phyloP scores from a whole-genome alignment of 2,113 vertebrate genomes.

The Barnardius zonarius region DNA sequence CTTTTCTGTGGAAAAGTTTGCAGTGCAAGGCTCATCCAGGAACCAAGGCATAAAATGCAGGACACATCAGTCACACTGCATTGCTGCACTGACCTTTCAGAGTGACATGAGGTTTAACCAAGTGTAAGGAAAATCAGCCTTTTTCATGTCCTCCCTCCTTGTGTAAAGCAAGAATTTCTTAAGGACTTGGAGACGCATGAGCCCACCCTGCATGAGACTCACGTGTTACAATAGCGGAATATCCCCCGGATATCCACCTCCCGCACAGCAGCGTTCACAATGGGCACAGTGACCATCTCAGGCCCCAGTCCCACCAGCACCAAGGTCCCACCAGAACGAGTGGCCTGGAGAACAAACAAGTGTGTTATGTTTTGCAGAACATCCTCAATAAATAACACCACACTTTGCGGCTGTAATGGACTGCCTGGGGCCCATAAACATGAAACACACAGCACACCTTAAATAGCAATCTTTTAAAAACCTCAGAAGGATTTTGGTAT shows the following conservation, averaged over 20 bases:
- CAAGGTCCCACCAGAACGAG: slow-evolving; percentile 87
- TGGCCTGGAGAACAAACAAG: slow-evolving; percentile 74
- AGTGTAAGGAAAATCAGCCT: neutral
- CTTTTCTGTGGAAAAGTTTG: neutral
- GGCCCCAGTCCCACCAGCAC: slow-evolving; percentile 87
- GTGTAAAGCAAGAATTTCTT: neutral
- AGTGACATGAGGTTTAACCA: neutral
- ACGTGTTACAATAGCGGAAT: slow-evolving; percentile 98
- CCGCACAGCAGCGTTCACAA: slow-evolving; percentile 79
- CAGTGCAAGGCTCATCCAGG: neutral
- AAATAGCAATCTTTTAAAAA: neutral
- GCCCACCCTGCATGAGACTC: slow-evolving; percentile 35
- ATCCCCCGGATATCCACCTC: slow-evolving; percentile 95
- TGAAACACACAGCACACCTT: neutral
- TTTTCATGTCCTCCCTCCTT: neutral
- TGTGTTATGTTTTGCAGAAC: rapidly evolving
- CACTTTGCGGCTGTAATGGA: neutral
- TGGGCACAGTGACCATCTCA: slow-evolving; percentile 82
- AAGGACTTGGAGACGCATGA: neutral
- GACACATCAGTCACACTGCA: neutral
- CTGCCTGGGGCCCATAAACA: rapidly evolving
- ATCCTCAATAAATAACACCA: neutral
- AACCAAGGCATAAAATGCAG: neutral
- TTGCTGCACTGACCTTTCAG: neutral
- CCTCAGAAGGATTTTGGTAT: neutral